Evolutionary conservation across 92 coral and sea anemone species (phyloP), one percentile per base, ranked within the genome.

Genomic region (Phenganax stokvisi): DNA sequence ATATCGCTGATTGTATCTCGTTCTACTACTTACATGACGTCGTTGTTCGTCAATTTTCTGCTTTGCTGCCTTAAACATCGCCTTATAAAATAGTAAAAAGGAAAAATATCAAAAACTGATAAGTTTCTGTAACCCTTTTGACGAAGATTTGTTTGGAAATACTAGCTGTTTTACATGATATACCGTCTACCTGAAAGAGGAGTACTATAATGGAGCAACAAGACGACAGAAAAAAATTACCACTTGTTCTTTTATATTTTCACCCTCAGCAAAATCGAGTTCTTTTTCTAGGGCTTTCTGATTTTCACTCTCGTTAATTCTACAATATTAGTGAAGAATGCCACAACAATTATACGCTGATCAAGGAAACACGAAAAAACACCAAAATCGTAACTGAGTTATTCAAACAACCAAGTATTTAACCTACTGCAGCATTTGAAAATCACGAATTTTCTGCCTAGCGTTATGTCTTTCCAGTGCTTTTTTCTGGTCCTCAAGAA

Each of bases 341-440:
- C 3, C 47, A 37, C 47, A 37, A 37, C 5, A 37, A 37, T 37
- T 37, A 37, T 37, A 37, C 47, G 5, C 47, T 37, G 54, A 74
- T 31, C 25, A 3, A 54, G 3, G 71, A 54, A 51, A 13, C 69
- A 80, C 15, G 2, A 10, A 17, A 17, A 27, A 6, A 61, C 12
- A 44, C 70, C 1, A 81, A 70, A 16, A 30, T 30, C 3, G 7
- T 15, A 1, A 3, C 25, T 7, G 55, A 29, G n/a, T 30, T 17
- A 51, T 3, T 25, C 47, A 6, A 56, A 53, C 25, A 75, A 47
- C 69, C 30, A 70, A 47, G 27, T 11, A 20, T 52, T 15, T 37
- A 51, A 86, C 98, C 86, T 83, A 94, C 98, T 94, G 98, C 37
- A 94, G 80, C 52, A 84, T 84, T 79, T 94, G 98, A 76, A 92